These are phyloP conservation scores for Amorpha juglandis DNA, from an alignment of 2,888 invertebrate genomes.

Conservation along the genomic window DNA sequence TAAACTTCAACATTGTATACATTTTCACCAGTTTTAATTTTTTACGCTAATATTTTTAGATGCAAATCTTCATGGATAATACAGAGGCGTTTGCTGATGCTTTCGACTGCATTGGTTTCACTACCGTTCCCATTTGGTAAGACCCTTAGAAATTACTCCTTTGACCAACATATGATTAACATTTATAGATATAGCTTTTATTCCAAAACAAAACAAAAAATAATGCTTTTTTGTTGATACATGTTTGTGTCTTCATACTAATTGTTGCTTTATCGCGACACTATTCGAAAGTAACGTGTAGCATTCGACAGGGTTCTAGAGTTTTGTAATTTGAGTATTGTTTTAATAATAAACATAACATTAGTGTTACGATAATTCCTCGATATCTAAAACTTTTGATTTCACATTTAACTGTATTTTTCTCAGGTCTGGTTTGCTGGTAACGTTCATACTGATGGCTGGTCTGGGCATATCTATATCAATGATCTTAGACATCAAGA, in stretches of 20 bases:
- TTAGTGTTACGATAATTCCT: too few relatives aligned
- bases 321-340: too few relatives aligned
- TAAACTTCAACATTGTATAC: neutral
- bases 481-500: constrained; percentile 96
- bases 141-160: constrained; percentile 27
- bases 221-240: too few relatives aligned
- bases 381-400: too few relatives aligned
- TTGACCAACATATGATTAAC: too few relatives aligned
- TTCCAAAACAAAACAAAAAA: too few relatives aligned
- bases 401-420: neutral
- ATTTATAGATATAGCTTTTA: too few relatives aligned
- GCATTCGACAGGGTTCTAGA: too few relatives aligned
- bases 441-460: constrained; percentile 88
- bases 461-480: constrained; percentile 92
- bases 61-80: constrained; percentile 82
- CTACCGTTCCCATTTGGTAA: constrained; percentile 94
- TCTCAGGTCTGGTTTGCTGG: constrained; percentile 90
- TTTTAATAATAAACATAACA: too few relatives aligned
- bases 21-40: neutral
- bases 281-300: too few relatives aligned
- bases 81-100: constrained; percentile 87
- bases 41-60: constrained; percentile 56
- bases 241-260: too few relatives aligned
- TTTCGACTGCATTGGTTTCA: constrained; percentile 96
- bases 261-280: too few relatives aligned